phyloP scores from a whole-genome alignment of 2,797 vertebrate species.

The Rhinichthys osculus region DNA sequence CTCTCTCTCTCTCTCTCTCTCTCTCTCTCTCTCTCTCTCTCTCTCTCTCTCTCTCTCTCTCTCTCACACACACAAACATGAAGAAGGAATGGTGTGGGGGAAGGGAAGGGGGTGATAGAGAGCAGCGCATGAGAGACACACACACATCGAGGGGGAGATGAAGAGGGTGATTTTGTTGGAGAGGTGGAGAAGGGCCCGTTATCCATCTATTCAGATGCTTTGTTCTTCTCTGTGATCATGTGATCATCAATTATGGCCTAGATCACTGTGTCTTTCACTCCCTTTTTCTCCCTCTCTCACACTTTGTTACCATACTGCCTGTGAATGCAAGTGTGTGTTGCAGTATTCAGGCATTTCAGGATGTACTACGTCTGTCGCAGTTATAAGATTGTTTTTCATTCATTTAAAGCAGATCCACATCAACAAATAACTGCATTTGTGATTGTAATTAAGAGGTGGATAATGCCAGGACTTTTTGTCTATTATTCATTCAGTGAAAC shows the following conservation, averaged over 20 bases:
- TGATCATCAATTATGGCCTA: conserved; percentile 2
- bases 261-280: conserved; percentile 7
- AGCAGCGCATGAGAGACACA: conserved; percentile 18
- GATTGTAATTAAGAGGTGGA: conserved; percentile 1
- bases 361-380: background rate
- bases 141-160: conserved; percentile 19
- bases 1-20: no score
- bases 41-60: background rate
- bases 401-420: background rate
- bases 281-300: background rate
- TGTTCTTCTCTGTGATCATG: conserved; percentile 21
- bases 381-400: background rate
- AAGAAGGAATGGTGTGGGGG: conserved; percentile 37
- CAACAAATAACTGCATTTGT: conserved; percentile 6
- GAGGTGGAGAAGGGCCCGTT: conserved; percentile 31
- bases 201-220: conserved; percentile 26
- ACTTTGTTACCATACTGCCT: background rate
- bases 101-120: conserved; percentile 12
- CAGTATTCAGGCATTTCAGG: background rate
- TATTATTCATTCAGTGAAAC: background rate
- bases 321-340: background rate
- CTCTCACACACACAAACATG: conserved; percentile 11
- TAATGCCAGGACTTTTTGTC: conserved; percentile 5
- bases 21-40: background rate
- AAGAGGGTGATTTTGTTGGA: conserved; percentile 37